These are phyloP conservation scores for Nothobranchius furzeri DNA, from an alignment of 2,113 vertebrate genomes.

Conservation along the genomic window DNA sequence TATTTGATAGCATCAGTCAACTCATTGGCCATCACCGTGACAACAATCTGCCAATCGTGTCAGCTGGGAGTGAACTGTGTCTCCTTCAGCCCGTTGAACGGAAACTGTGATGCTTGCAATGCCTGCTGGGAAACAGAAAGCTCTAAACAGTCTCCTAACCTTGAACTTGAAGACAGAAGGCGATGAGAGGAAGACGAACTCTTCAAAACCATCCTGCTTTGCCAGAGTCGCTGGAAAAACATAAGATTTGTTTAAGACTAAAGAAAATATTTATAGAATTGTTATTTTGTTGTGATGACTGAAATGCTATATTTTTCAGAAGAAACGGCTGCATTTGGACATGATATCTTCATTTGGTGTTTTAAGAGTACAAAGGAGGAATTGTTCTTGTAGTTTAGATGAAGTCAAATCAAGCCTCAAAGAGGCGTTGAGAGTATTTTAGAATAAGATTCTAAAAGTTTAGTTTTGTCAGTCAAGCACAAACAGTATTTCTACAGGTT, in stretches of 20 bases:
- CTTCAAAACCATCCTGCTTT: conserved; percentile 35
- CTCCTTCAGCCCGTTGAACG: conserved; percentile 91
- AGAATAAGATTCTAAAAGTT: conserved; percentile 76
- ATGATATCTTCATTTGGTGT: conserved; percentile 83
- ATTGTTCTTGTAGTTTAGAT: conserved; percentile 80
- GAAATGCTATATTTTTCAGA: conserved; percentile 96
- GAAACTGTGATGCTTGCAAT: conserved; percentile 80
- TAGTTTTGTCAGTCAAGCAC: conserved; percentile 91
- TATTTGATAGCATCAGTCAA: conserved; percentile 97
- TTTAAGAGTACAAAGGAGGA: conserved; percentile 77
- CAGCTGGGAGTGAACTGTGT: conserved; percentile 95
- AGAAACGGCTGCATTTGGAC: conserved; percentile 80
- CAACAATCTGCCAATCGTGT: conserved; percentile 94
- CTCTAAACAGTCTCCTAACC: conserved; percentile 50
- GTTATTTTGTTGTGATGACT: conserved; percentile 85
- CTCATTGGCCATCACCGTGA: conserved; percentile 95
- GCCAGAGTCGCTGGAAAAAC: conserved; percentile 57
- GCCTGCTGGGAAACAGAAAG: conserved; percentile 42
- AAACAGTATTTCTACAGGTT: conserved; percentile 81
- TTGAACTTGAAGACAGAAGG: conserved; percentile 72
- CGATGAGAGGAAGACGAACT: conserved; percentile 26
- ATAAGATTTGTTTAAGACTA: conserved; percentile 63
- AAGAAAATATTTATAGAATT: conserved; percentile 82
- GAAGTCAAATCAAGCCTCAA: conserved; percentile 77
- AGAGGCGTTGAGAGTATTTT: conserved; percentile 80